Evolutionary conservation across 1,140 invertebrate genomes (phyloP), one percentile per base, ranked within the genome.

Genomic region (Arctopsyche grandis): DNA sequence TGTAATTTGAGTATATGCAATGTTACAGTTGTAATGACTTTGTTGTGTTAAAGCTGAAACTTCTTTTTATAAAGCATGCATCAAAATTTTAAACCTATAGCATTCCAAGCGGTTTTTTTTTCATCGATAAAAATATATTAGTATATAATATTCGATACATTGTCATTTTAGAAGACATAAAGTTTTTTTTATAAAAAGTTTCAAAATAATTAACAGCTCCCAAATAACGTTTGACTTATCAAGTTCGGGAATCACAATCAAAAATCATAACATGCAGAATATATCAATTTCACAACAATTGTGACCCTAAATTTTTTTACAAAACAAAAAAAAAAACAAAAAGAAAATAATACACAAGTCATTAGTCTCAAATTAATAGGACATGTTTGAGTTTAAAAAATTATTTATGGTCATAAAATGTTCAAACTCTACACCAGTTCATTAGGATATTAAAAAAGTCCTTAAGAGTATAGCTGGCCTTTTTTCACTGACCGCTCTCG

Each of bases 401-500:
- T 19, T 19, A n/a, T 19, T 19, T 21, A 60, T 60, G 56, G 56
- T 38, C 56, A 60, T 60, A 21, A 19, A 60, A 9, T 21, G n/a
- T 60, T 60, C 56, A 60, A 60, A 60, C 56, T 60, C 56, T 60
- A 60, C 56, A 60, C 56, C 16, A 9, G n/a, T 60, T 19, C 56
- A 60, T 60, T 60, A 60, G 14, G 21, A 60, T 60, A 60, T 60
- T 60, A 21, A 60, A 60, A 75, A 21, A 80, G 80, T 81, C 71
- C 77, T 75, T 81, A 81, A 71, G 56, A 78, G 75, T 81, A 78
- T 73, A 81, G 80, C 80, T 79, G 80, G 78, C 80, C 80, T 79
- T 74, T 21, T 79, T 77, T 79, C 77, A 81, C 80, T 81, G 80
- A 78, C 80, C 77, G 75, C 22, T 66, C 63, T 66, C 24, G 21